Evolutionary conservation across 1,140 invertebrate species (phyloP).

Genomic region (Drosophila orena): DNA sequence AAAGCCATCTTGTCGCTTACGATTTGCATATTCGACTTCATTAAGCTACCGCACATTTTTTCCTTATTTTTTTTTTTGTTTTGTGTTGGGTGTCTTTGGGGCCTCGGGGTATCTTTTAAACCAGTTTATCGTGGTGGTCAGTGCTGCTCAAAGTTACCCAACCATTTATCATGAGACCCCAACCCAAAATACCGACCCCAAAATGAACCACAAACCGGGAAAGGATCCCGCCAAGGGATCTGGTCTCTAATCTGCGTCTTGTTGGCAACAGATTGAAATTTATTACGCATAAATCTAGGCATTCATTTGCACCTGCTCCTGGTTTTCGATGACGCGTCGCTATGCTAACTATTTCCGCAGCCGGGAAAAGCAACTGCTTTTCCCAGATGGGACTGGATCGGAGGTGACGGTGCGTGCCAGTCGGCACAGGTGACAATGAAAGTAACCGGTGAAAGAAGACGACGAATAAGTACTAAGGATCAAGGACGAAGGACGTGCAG

Average conservation of each 20-base stretch:
- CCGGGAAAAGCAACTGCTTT: conserved; percentile 50
- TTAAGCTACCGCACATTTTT: conserved; percentile 48
- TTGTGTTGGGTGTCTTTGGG: not conserved
- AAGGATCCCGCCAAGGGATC: conserved; percentile 3
- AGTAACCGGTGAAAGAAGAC: conserved; percentile 7
- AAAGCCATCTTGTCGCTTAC: conserved; percentile 35
- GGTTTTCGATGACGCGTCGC: conserved; percentile 39
- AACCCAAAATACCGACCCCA: conserved; percentile 18
- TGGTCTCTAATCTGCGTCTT: conserved; percentile 72
- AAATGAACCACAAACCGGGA: conserved; percentile 19
- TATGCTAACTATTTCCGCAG: conserved; percentile 71
- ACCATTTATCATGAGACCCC: conserved; percentile 48
- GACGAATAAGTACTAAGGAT: conserved; percentile 8
- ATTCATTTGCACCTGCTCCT: conserved; percentile 77
- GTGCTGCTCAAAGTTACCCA: conserved; percentile 25
- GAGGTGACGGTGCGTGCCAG: conserved; percentile 48
- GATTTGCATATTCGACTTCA: conserved; percentile 81
- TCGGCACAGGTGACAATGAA: conserved; percentile 70
- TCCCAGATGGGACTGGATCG: not conserved
- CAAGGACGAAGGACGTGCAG: conserved; percentile 48
- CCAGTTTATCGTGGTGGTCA: conserved; percentile 50
- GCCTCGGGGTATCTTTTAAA: conserved; percentile 31
- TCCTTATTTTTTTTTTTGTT: conserved; percentile 6
- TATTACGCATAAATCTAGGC: conserved; percentile 83
- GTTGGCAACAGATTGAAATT: conserved; percentile 84